Evolutionary conservation across 2,797 vertebrate genomes (phyloP).

Genomic region (Pseudocheirus occidentalis): DNA sequence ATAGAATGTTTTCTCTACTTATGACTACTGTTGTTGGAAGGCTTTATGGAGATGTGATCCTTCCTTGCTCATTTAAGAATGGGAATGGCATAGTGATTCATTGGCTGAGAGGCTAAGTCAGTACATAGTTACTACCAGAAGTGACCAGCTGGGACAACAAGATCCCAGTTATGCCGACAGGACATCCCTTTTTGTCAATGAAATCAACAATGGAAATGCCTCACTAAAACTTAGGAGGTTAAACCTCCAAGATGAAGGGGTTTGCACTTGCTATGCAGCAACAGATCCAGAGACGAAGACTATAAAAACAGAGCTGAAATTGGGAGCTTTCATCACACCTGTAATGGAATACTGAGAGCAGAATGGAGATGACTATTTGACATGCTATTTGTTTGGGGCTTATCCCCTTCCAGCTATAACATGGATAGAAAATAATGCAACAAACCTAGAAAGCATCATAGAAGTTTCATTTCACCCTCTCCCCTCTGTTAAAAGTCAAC

Average conservation of each 20-base stretch:
- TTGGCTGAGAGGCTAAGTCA: conserved; percentile 83
- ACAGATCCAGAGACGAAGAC: conserved; percentile 45
- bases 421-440: too few species aligned
- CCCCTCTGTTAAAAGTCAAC: too few species aligned
- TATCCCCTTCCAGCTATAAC: too few species aligned
- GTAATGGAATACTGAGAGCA: too few species aligned
- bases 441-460: too few species aligned
- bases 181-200: conserved; percentile 75
- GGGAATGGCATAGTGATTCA: conserved; percentile 81
- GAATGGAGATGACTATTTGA: too few species aligned
- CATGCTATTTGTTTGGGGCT: too few species aligned
- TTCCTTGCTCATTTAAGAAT: conserved; percentile 87
- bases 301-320: conserved; percentile 76
- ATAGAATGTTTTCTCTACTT: conserved; percentile 21
- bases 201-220: conserved; percentile 86
- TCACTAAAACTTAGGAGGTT: conserved; percentile 84
- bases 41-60: conserved; percentile 83
- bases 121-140: conserved; percentile 84
- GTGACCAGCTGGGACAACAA: conserved; percentile 87
- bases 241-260: conserved; percentile 83
- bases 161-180: conserved; percentile 79
- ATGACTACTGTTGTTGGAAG: conserved; percentile 62
- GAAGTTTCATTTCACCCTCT: too few species aligned
- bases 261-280: conserved; percentile 86
- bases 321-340: conserved; percentile 78